These are phyloP conservation scores for Palythoa heliodiscus DNA, from an alignment of 92 coral and sea anemone species.

Conservation along the genomic window DNA sequence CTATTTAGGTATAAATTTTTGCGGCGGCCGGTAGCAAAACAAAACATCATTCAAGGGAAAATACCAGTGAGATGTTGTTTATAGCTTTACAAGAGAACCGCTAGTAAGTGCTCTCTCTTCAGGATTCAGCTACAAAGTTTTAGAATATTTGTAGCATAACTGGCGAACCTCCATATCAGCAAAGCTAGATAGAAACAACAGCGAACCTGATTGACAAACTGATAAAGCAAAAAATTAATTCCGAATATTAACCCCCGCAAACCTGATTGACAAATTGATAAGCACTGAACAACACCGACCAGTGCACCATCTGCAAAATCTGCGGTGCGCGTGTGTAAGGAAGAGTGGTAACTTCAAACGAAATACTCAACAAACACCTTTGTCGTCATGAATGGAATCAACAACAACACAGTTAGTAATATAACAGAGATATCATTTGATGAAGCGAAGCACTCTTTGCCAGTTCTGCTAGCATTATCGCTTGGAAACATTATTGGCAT, in stretches of 20 bases:
- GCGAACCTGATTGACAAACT: background rate
- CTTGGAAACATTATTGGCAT: slow-evolving; percentile 61
- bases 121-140: background rate
- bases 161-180: background rate
- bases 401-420: background rate
- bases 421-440: background rate
- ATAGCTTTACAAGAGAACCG: background rate
- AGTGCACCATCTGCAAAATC: background rate
- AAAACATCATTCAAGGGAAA: background rate
- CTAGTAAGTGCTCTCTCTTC: background rate
- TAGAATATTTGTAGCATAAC: background rate
- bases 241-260: background rate
- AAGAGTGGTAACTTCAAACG: background rate
- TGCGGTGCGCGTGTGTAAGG: background rate
- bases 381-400: background rate
- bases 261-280: slow-evolving; percentile 1
- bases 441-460: background rate
- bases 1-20: background rate
- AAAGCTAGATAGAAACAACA: background rate
- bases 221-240: background rate
- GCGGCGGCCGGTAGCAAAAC: background rate
- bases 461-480: slow-evolving; percentile 47
- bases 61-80: background rate
- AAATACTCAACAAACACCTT: background rate
- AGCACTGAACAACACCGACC: background rate